Conservation (phyloP, 2,113 vertebrate species). For the Amia ocellicauda region DNA sequence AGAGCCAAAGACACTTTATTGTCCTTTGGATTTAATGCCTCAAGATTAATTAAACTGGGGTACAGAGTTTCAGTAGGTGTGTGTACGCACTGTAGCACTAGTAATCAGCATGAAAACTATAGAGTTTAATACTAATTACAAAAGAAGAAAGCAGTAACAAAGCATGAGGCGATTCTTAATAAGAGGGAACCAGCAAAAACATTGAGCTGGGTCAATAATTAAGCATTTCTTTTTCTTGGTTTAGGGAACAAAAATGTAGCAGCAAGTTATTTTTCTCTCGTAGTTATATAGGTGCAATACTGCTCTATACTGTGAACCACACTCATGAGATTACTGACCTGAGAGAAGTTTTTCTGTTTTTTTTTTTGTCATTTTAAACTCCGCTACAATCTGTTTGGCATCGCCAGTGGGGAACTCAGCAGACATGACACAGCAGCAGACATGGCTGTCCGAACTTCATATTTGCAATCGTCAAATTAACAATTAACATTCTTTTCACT, state of each 20-base stretch:
- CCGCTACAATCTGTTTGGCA: too few relatives aligned
- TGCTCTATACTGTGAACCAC: conserved; percentile 18
- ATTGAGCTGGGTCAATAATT: conserved; percentile 9
- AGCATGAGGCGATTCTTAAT: conserved; percentile 6
- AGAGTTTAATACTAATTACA: conserved; percentile 39
- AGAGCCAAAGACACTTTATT: conserved; percentile 52
- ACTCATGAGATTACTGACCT: neutral
- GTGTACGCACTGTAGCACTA: conserved; percentile 57
- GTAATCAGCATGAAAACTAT: conserved; percentile 54
- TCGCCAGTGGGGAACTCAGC: too few relatives aligned
- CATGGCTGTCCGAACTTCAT: too few relatives aligned
- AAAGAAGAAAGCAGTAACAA: conserved; percentile 47
- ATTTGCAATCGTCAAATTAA: too few relatives aligned
- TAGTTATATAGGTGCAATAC: conserved; percentile 19
- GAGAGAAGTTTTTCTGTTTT: too few relatives aligned
- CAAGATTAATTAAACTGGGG: conserved; percentile 14
- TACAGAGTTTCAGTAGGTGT: conserved; percentile 41
- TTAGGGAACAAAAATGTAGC: conserved; percentile 39
- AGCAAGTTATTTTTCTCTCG: conserved; percentile 30
- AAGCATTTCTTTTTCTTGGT: conserved; percentile 1
- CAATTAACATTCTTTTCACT: too few relatives aligned
- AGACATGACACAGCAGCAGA: too few relatives aligned
- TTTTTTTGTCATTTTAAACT: too few relatives aligned
- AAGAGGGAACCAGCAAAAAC: conserved; percentile 10
- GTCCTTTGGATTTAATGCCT: conserved; percentile 36